Evolutionary conservation across 2,888 invertebrate genomes (phyloP).

Genomic region (Cataglyphis livida): DNA sequence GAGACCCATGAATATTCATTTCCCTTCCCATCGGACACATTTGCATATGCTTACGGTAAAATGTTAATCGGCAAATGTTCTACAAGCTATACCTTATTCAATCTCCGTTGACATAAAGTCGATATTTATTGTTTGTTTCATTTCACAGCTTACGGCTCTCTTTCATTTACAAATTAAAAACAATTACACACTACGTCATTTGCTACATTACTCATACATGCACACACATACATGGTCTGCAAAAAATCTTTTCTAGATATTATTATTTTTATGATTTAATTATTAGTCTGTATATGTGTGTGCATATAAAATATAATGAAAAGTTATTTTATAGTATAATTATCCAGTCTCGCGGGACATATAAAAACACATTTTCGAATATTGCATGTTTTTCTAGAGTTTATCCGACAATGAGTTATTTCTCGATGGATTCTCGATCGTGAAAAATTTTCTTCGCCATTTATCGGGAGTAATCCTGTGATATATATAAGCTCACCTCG

Average conservation of each 20-base stretch:
- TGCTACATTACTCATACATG: background rate
- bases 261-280: background rate
- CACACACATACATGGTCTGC: background rate
- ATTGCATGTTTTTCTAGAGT: background rate
- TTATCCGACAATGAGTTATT: constrained; percentile 20
- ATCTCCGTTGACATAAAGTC: constrained; percentile 16
- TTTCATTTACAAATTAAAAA: constrained; percentile 4
- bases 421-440: constrained; percentile 11
- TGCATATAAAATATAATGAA: background rate
- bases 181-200: background rate
- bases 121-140: constrained; percentile 13
- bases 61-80: constrained; percentile 40
- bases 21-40: constrained; percentile 18
- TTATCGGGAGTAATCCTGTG: constrained; percentile 37
- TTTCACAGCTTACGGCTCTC: background rate
- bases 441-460: constrained; percentile 39
- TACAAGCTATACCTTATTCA: constrained; percentile 32
- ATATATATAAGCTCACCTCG: constrained; percentile 28
- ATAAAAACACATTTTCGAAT: background rate
- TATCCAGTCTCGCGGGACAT: background rate
- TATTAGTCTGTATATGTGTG: background rate
- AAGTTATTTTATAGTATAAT: background rate
- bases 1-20: constrained; percentile 45
- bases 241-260: background rate
- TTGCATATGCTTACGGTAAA: constrained; percentile 40